Evolutionary conservation across 1,140 invertebrate species (phyloP).

Genomic region (Sarcophaga bullata): DNA sequence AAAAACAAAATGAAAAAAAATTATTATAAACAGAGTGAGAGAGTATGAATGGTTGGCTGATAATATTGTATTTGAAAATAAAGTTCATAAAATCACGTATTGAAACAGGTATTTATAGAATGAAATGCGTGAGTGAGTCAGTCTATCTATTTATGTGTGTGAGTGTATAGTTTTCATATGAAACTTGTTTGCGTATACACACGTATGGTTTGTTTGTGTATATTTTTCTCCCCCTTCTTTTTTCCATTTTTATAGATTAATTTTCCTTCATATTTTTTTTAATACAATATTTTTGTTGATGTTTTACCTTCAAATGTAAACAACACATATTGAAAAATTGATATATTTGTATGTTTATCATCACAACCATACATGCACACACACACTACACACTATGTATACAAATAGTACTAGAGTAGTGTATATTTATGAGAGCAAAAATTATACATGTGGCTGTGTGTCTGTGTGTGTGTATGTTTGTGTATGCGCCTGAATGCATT

Average conservation of each 20-base stretch:
- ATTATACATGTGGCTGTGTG: too few species aligned
- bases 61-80: not conserved
- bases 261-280: not conserved
- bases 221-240: not conserved
- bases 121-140: not conserved
- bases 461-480: too few species aligned
- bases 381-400: not conserved
- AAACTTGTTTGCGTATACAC: not conserved
- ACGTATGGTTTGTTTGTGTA: too few species aligned
- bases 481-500: slow-evolving; percentile 22
- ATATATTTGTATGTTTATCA: slow-evolving; percentile 25
- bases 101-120: not conserved
- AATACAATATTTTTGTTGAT: not conserved
- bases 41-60: not conserved
- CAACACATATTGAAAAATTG: slow-evolving; percentile 26
- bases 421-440: too few species aligned
- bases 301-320: slow-evolving; percentile 9
- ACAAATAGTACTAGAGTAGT: too few species aligned
- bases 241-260: not conserved
- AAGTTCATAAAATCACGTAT: slow-evolving; percentile 10
- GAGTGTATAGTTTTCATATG: not conserved
- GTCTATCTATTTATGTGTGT: not conserved
- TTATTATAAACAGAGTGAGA: too few species aligned
- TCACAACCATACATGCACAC: not conserved
- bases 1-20: too few species aligned